Base-by-base conservation (phyloP, 2,888 invertebrate genomes). In the Xestobium rufovillosum region DNA sequence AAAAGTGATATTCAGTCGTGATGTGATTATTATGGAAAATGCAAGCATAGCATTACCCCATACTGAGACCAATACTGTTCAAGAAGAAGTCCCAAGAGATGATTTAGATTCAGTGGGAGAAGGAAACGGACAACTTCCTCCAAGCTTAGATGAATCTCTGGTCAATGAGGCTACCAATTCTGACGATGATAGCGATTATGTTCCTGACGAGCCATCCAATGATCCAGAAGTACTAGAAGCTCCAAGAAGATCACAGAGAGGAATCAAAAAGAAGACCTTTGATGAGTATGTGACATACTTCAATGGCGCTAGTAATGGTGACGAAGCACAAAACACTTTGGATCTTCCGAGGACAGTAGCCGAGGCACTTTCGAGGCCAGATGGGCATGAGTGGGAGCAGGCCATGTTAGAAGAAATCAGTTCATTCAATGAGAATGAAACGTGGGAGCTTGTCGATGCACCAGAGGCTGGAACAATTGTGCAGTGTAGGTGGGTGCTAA, bases 401-500 rank as follows among this genome's bases (percentile, higher is more conserved):
- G 29, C 35, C 11, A 33, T 33, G 13, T 10, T 16, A 19, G 31
- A 23, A 3, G 27, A 23, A 9, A 34, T 37, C 8, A 3, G 23
- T 11, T 37, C 17, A 2, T 37, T 32, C 6, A 14, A 38, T 11
- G 33, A 38, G 12, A 38, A 38, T 13, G 13, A 33, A 17, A 23
- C 32, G 6, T 37, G 37, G 37, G 26, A 37, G 9, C 25, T 37
- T 26, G 37, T 37, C 4, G 16, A 30, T 26, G 16, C 13, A 26
- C 35, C 39, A 12, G 17, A 35, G 31, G 31, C 4, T 10, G 16
- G 26, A 6, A 35, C 35, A 26, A 31, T 38, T 26, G 33, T 33
- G 34, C 3, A 39, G 23, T 36, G 36, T 25, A 40, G 36, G 33
- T 40, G 36, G 36, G 40, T 40, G 14, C 36, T 36, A 14, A 36